Percentiles rank a stretch among this genome's conserved stretches.
phyloP scores from a whole-genome alignment of 2,888 invertebrate genomes.

The Epinotia nisella region DNA sequence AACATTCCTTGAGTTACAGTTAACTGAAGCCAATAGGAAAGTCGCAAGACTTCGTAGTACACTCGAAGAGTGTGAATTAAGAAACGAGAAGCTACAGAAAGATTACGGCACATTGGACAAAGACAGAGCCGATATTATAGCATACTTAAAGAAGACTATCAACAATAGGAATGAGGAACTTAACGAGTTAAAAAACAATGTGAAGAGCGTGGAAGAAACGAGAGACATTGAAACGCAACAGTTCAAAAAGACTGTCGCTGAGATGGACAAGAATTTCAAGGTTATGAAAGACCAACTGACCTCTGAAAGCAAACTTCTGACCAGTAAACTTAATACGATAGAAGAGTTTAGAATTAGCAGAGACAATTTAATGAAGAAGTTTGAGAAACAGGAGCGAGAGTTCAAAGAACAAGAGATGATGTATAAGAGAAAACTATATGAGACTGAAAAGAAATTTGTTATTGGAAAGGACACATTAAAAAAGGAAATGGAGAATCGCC shows the following conservation, averaged over 20 bases:
- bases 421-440: constrained; percentile 91
- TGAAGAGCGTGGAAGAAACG: constrained; percentile 89
- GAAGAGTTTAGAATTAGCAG: constrained; percentile 96
- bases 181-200: constrained; percentile 87
- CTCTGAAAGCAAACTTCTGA: constrained; percentile 93
- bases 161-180: constrained; percentile 88
- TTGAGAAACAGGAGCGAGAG: constrained; percentile 90
- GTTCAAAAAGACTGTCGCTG: constrained; percentile 86
- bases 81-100: constrained; percentile 87
- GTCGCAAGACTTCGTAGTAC: constrained; percentile 88
- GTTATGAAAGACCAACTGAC: constrained; percentile 93
- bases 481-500: constrained; percentile 93
- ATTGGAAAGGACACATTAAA: constrained; percentile 92
- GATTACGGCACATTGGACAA: constrained; percentile 88
- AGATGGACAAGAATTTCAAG: constrained; percentile 89
- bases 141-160: constrained; percentile 90
- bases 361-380: constrained; percentile 93
- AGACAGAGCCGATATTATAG: constrained; percentile 93
- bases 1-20: constrained; percentile 92
- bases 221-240: constrained; percentile 87
- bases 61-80: constrained; percentile 88
- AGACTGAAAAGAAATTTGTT: constrained; percentile 90
- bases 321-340: constrained; percentile 94
- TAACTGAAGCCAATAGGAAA: constrained; percentile 93
- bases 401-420: constrained; percentile 90